phyloP scores from a whole-genome alignment of 2,113 vertebrate species.

The Prinia subflava region DNA sequence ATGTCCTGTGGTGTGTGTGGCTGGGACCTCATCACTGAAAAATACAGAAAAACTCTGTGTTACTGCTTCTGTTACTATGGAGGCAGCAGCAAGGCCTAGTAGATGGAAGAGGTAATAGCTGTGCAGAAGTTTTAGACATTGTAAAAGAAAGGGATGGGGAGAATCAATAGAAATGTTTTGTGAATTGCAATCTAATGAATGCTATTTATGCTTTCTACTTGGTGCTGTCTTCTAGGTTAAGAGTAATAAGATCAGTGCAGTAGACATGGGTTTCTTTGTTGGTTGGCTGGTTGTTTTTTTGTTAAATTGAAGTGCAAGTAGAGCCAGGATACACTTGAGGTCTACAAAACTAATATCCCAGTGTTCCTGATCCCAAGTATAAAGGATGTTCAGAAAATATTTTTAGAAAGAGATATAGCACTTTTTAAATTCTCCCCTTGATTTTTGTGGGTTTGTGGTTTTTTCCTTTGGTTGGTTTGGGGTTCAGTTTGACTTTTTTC shows the following conservation, averaged over 20 bases:
- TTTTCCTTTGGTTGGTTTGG: neutral
- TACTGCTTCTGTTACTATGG: neutral
- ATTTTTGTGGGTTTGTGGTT: neutral
- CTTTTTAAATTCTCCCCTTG: neutral
- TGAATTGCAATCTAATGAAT: neutral
- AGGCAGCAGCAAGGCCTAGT: neutral
- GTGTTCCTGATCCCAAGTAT: neutral
- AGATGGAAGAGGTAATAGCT: neutral
- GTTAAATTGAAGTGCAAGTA: neutral
- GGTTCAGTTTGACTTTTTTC: neutral
- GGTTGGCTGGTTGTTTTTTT: neutral
- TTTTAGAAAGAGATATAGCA: neutral
- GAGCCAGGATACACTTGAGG: neutral
- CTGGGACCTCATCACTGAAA: neutral
- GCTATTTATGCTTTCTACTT: neutral
- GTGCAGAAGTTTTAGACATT: neutral
- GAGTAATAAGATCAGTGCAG: neutral
- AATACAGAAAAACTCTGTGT: neutral
- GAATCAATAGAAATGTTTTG: neutral
- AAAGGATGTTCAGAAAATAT: neutral
- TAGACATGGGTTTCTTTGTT: neutral
- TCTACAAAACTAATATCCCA: neutral
- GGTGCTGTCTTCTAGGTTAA: neutral
- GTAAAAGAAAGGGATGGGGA: neutral
- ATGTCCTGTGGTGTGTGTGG: neutral